Evolutionary conservation across 2,113 vertebrate genomes (phyloP), one percentile per base, ranked within the genome.

Genomic region (Pomatostomus ruficeps): DNA sequence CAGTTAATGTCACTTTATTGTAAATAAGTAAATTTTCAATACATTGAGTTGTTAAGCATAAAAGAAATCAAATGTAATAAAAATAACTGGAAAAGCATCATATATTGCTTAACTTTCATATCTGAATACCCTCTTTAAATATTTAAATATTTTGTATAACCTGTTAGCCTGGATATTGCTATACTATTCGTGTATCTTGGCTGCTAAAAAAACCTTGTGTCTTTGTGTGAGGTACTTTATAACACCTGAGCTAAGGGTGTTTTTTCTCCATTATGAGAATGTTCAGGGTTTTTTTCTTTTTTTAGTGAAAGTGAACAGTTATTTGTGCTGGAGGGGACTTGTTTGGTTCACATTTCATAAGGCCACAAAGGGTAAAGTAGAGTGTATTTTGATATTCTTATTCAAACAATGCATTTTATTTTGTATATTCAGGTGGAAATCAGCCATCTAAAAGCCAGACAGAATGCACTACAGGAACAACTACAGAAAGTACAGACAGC

Each of bases 381-480:
- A 70, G 26, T 73, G 7, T 83, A 13, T 83, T 75, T 89, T 78
- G 24, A 42, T 85, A 24, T 25, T 77, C 16, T 85, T 48, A 87
- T 29, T 97, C 62, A 97, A 92, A 76, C 31, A 78, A 5, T 43
- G 38, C 13, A 3, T 77, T 92, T 31, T 88, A 11, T 75, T 89
- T 17, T 96, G 21, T 93, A 52, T 91, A 17, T 92, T 40, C 82
- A 99, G 99, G 99, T 99, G 78, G 99, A 99, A 96, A 98, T 99
- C 97, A 99, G 98, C 94, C 99, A 99, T 96, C 98, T 99, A 14
- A 99, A 99, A 97, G 99, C 98, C 59, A 98, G 98, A n/a, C 99
- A 99, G 96, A 99, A 97, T 59, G 97, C 98, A 1, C 97, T 99
- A 4, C 99, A 99, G 74, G 99, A 99, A 3, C 98, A 99, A 65